A percentile compares a stretch with the other conserved stretches of the same genome.
These are phyloP conservation scores for Empis livida DNA, from an alignment of 2,888 invertebrate genomes.

Conservation along the genomic window DNA sequence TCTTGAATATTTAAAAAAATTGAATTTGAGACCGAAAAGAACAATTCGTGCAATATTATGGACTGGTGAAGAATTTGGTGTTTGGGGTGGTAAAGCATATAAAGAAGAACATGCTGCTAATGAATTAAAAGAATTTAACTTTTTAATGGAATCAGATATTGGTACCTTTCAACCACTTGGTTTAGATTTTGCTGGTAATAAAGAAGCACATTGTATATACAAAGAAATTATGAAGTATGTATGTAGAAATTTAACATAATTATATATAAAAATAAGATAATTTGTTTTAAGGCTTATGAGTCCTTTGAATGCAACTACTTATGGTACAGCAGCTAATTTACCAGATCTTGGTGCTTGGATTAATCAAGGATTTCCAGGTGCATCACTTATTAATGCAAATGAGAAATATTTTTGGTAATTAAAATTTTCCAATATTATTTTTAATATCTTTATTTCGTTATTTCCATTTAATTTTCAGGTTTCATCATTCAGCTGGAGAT, in stretches of 20 bases:
- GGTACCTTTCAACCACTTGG: conserved; percentile 60
- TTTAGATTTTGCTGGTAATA: conserved; percentile 49
- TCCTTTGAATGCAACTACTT: conserved; percentile 52
- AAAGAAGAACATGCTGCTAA: conserved; percentile 29
- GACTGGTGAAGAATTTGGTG: conserved; percentile 68
- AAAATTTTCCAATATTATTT: conserved; percentile 14
- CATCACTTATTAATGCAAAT: conserved; percentile 51
- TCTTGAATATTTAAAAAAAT: conserved; percentile 48
- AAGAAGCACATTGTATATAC: conserved; percentile 51
- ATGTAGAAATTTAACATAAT: conserved; percentile 63
- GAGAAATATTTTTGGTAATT: conserved; percentile 46
- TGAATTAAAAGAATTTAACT: conserved; percentile 48
- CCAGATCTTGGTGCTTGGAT: conserved; percentile 57
- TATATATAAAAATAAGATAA: conserved; percentile 52
- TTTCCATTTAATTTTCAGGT: conserved; percentile 3
- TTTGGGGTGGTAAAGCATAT: conserved; percentile 56
- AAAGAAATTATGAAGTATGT: conserved; percentile 60
- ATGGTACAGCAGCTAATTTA: conserved; percentile 43
- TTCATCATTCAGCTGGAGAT: conserved; percentile 67
- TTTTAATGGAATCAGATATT: conserved; percentile 72
- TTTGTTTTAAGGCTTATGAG: conserved; percentile 48
- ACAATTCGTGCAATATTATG: conserved; percentile 64
- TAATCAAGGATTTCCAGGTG: conserved; percentile 53
- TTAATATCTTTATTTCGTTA: conserved; percentile 37
- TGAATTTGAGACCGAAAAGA: conserved; percentile 52